phyloP scores from a whole-genome alignment of 2,113 vertebrate species.

The Albula glossodonta region DNA sequence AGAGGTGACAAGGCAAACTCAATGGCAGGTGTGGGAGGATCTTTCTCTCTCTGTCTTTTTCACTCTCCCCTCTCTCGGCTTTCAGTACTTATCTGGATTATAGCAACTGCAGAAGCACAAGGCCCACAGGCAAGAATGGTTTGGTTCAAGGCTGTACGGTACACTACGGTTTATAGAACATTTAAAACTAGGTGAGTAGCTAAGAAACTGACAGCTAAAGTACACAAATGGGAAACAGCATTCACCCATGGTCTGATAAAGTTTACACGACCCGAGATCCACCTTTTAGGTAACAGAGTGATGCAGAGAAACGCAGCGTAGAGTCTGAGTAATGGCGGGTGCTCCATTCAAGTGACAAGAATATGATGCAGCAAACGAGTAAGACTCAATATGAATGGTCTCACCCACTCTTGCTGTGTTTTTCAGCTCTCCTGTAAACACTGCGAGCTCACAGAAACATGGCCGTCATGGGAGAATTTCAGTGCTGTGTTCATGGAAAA shows the following conservation, averaged over 20 bases:
- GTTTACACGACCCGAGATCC: neutral
- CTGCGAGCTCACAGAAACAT: neutral
- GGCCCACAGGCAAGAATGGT: neutral
- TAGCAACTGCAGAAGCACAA: neutral
- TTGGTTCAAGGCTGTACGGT: neutral
- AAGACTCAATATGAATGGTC: neutral
- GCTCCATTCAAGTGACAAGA: no score
- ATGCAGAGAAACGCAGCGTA: no score
- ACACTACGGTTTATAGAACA: neutral
- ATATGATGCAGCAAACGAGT: neutral
- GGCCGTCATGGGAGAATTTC: neutral
- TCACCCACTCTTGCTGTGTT: no score
- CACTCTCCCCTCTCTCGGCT: neutral
- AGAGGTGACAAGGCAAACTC: constrained; percentile 29
- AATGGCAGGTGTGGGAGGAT: constrained; percentile 39
- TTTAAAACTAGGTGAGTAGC: neutral
- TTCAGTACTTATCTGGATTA: neutral
- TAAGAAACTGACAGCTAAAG: neutral
- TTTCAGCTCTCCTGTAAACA: no score
- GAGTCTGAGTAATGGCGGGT: no score
- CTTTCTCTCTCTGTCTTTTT: constrained; percentile 31
- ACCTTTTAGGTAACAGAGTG: neutral
- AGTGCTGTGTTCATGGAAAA: neutral
- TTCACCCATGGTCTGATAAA: neutral
- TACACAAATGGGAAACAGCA: neutral